Conservation (phyloP, 2,113 vertebrate species). For the Callospermophilus lateralis region DNA sequence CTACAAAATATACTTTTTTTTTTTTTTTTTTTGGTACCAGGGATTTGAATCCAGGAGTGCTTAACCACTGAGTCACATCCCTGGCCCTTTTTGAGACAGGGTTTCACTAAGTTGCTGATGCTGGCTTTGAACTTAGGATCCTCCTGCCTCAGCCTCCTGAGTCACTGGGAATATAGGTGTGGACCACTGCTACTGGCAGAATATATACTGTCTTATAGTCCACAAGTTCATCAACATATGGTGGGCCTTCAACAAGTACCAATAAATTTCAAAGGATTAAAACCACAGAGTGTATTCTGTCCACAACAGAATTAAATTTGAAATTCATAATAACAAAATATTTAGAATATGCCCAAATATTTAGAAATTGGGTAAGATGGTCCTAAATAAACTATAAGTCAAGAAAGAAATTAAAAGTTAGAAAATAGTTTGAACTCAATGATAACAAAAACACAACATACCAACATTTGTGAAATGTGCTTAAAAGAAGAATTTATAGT, state of each 20-base stretch:
- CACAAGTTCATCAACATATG: background rate
- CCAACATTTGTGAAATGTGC: background rate
- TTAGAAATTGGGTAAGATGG: slow-evolving; percentile 22
- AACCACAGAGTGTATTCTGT: background rate
- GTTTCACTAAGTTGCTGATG: no score
- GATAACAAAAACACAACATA: background rate
- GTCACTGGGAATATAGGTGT: no score
- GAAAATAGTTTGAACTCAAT: slow-evolving; percentile 23
- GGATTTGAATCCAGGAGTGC: no score
- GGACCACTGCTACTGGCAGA: no score
- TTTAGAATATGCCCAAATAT: slow-evolving; percentile 24
- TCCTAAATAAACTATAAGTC: background rate
- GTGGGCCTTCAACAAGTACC: background rate
- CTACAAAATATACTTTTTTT: background rate
- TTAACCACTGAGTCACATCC: no score
- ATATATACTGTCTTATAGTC: background rate
- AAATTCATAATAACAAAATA: background rate
- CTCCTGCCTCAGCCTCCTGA: no score
- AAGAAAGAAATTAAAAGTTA: slow-evolving; percentile 46
- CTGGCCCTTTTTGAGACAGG: no score
- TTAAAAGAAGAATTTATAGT: slow-evolving; percentile 16
- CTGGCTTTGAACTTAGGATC: no score
- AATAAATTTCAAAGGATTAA: slow-evolving; percentile 13
- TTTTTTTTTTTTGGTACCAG: no score
- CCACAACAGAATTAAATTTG: slow-evolving; percentile 30